These are phyloP conservation scores for Plagiodera versicolora DNA, from an alignment of 2,888 invertebrate genomes.

Conservation along the genomic window DNA sequence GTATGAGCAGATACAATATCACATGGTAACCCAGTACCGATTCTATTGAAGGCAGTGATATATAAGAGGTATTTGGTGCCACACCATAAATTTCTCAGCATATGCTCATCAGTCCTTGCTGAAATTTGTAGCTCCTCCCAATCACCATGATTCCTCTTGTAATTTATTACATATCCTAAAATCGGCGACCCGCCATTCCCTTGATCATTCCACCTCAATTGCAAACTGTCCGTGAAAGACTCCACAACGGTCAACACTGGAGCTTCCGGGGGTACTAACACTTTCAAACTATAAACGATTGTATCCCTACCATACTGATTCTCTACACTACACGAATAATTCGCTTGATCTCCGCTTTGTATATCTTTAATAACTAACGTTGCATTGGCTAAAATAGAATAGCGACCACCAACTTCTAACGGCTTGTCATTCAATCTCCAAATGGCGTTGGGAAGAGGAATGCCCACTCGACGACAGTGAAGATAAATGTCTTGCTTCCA, in stretches of 20 bases:
- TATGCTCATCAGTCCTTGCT: slow-evolving; percentile 76
- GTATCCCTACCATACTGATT: slow-evolving; percentile 83
- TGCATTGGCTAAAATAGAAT: slow-evolving; percentile 70
- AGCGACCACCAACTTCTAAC: slow-evolving; percentile 70
- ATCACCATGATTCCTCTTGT: slow-evolving; percentile 86
- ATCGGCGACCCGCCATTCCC: slow-evolving; percentile 82
- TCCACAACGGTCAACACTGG: slow-evolving; percentile 80
- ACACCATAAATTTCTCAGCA: slow-evolving; percentile 82
- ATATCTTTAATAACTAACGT: slow-evolving; percentile 74
- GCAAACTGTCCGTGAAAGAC: slow-evolving; percentile 80
- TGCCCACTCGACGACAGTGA: slow-evolving; percentile 82
- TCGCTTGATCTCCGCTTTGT: slow-evolving; percentile 82
- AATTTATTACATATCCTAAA: slow-evolving; percentile 85
- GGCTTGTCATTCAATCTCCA: slow-evolving; percentile 80
- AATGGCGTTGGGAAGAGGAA: slow-evolving; percentile 73
- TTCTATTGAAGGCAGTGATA: slow-evolving; percentile 87
- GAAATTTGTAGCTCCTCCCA: slow-evolving; percentile 90
- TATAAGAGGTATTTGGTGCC: slow-evolving; percentile 86
- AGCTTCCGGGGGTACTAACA: slow-evolving; percentile 83
- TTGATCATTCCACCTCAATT: slow-evolving; percentile 74
- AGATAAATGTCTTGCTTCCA: slow-evolving; percentile 87
- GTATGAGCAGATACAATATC: slow-evolving; percentile 85
- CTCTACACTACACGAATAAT: slow-evolving; percentile 86
- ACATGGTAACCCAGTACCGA: slow-evolving; percentile 86
- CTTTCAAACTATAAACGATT: slow-evolving; percentile 75